A percentile compares a stretch with the other conserved stretches of the same genome.
Evolutionary conservation across 2,888 invertebrate genomes (phyloP).

Genomic region (Acanthosepion pharaonis): DNA sequence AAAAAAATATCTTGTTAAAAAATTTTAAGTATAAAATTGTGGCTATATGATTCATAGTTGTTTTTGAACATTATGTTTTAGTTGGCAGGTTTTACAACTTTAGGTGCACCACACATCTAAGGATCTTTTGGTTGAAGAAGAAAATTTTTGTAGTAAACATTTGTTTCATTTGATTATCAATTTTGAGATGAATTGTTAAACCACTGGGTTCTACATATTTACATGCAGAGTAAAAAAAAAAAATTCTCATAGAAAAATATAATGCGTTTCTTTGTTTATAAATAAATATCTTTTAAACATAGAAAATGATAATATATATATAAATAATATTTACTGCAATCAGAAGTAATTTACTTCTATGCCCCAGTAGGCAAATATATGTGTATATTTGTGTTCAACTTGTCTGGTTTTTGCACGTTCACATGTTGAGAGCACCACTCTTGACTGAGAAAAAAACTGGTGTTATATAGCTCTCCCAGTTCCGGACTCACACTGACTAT

Average conservation of each 20-base stretch:
- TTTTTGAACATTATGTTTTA: background rate
- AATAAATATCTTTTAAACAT: background rate
- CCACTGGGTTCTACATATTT: background rate
- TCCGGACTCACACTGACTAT: too few relatives aligned
- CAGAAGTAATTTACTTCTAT: background rate
- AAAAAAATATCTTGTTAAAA: background rate
- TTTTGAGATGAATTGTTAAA: background rate
- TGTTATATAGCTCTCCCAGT: too few relatives aligned
- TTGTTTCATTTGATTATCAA: background rate
- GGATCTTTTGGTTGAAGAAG: background rate
- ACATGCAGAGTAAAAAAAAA: background rate
- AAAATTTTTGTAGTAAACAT: background rate
- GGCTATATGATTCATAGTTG: background rate
- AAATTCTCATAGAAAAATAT: background rate
- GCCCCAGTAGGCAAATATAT: background rate
- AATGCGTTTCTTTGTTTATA: background rate
- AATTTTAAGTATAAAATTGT: background rate
- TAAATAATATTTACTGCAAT: background rate
- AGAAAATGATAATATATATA: background rate
- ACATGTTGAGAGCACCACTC: too few relatives aligned
- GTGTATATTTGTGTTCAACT: background rate
- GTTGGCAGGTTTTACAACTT: background rate
- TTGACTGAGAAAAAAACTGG: too few relatives aligned
- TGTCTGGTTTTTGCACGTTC: too few relatives aligned
- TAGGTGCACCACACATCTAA: background rate